Conservation (phyloP, 1,140 invertebrate genomes). For the Drosophila subpulchrella region DNA sequence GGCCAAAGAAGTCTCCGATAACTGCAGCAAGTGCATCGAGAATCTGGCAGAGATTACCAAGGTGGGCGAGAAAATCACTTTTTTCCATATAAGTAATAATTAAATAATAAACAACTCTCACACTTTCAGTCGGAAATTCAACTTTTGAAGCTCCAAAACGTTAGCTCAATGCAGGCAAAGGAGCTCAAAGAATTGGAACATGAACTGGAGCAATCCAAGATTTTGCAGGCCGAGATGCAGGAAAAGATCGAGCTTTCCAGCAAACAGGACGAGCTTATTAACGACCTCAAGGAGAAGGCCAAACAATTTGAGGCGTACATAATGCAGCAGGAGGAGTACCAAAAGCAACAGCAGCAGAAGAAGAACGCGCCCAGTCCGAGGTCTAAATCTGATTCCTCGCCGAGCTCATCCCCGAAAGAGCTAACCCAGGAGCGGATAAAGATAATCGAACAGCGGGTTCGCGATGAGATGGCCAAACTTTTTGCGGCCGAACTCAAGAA, state of each 20-base stretch:
- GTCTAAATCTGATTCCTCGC: slow-evolving; percentile 1
- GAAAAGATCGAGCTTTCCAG: slow-evolving; percentile 70
- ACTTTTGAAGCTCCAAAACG: slow-evolving; percentile 69
- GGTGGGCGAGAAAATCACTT: slow-evolving; percentile 26
- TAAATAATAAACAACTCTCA: not conserved
- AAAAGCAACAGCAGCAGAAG: slow-evolving; percentile 8
- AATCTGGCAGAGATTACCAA: slow-evolving; percentile 71
- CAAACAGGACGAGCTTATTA: slow-evolving; percentile 85
- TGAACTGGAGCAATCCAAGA: slow-evolving; percentile 57
- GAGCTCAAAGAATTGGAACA: slow-evolving; percentile 53
- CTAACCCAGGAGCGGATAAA: slow-evolving; percentile 53
- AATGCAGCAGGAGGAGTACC: slow-evolving; percentile 23
- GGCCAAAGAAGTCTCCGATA: slow-evolving; percentile 50
- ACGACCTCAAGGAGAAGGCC: slow-evolving; percentile 85
- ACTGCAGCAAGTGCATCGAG: slow-evolving; percentile 74
- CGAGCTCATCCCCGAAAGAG: slow-evolving; percentile 25
- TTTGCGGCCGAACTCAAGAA: slow-evolving; percentile 86
- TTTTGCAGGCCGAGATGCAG: slow-evolving; percentile 43
- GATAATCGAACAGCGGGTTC: slow-evolving; percentile 84
- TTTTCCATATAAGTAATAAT: not conserved
- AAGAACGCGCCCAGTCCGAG: slow-evolving; percentile 11
- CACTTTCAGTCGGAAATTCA: slow-evolving; percentile 71
- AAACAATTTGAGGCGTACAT: slow-evolving; percentile 86
- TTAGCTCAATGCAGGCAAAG: slow-evolving; percentile 59
- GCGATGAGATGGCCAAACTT: slow-evolving; percentile 86